A percentile compares a stretch with the other conserved stretches of the same genome.
Evolutionary conservation across 2,113 vertebrate species (phyloP).

Genomic region (Labeo rohita): DNA sequence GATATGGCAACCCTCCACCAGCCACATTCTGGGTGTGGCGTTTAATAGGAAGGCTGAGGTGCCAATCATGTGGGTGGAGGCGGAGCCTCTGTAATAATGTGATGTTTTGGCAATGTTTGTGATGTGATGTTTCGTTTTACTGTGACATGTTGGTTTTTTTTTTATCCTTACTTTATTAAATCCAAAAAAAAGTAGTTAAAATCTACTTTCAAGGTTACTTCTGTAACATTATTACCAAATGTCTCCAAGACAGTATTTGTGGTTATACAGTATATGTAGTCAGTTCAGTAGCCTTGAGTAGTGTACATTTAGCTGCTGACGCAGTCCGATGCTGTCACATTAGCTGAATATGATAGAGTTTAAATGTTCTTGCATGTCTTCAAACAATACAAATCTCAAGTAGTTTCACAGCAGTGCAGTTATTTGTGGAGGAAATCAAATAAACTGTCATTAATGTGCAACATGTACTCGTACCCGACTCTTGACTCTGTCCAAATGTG

Average conservation of each 20-base stretch:
- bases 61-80: neutral
- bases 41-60: neutral
- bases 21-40: neutral
- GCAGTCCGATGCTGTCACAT: neutral
- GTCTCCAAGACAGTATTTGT: conserved; percentile 63
- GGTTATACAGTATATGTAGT: conserved; percentile 38
- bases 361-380: conserved; percentile 43
- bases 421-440: neutral
- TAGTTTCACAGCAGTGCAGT: conserved; percentile 16
- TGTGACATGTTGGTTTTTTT: conserved; percentile 47
- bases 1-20: too few relatives aligned
- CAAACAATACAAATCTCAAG: neutral
- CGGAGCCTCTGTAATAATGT: neutral
- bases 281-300: conserved; percentile 52
- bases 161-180: conserved; percentile 56
- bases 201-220: conserved; percentile 52
- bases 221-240: conserved; percentile 56
- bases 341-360: neutral
- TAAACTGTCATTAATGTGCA: neutral
- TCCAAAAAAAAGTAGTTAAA: neutral
- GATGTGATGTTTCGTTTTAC: neutral
- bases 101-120: neutral
- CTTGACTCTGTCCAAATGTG: neutral
- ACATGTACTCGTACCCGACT: neutral
- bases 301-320: conserved; percentile 13